These are phyloP conservation scores for Pararge aegeria DNA, from an alignment of 1,140 invertebrate genomes.

Conservation along the genomic window DNA sequence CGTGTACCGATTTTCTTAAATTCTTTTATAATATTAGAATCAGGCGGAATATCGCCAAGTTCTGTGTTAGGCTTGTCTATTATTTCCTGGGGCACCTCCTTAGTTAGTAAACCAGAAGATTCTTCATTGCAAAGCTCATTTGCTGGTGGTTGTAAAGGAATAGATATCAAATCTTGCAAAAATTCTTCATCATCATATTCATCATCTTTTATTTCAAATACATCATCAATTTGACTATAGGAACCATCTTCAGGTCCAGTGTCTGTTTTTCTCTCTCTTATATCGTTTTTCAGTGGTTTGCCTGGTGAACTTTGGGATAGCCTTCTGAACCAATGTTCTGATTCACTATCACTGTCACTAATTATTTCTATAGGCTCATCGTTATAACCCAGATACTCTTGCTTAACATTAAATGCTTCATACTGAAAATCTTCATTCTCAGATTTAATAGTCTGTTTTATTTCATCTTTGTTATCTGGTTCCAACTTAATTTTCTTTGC, in stretches of 20 bases:
- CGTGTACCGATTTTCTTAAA: not conserved
- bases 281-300: conserved; percentile 46
- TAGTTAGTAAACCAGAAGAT: conserved; percentile 3
- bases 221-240: conserved; percentile 63
- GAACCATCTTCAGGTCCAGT: conserved; percentile 45
- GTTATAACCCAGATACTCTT: conserved; percentile 59
- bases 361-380: conserved; percentile 59
- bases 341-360: conserved; percentile 67
- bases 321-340: conserved; percentile 55
- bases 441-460: conserved; percentile 38
- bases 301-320: conserved; percentile 64
- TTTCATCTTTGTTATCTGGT: conserved; percentile 17
- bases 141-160: conserved; percentile 30
- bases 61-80: conserved; percentile 3
- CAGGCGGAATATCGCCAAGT: not conserved
- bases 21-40: not conserved
- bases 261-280: conserved; percentile 30
- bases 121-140: conserved; percentile 4
- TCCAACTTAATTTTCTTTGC: conserved; percentile 50
- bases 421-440: conserved; percentile 56
- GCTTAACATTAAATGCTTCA: conserved; percentile 68
- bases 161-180: conserved; percentile 46
- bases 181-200: conserved; percentile 44
- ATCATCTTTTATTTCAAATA: conserved; percentile 33
- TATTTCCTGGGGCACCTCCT: not conserved